phyloP scores from a whole-genome alignment of 2,888 invertebrate genomes.

The Helicoverpa assulta region DNA sequence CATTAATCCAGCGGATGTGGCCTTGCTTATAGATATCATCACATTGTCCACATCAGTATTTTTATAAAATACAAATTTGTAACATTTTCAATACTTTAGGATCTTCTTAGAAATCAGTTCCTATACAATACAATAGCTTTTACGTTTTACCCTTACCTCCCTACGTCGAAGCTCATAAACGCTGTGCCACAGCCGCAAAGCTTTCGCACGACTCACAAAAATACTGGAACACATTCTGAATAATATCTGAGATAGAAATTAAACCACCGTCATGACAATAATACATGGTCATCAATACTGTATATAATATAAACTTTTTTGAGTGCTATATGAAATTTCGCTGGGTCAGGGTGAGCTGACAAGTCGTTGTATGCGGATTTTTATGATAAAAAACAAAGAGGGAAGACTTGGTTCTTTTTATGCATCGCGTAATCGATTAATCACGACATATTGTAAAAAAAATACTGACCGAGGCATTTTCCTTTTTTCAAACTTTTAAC shows the following conservation, averaged over 20 bases:
- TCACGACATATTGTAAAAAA: neutral
- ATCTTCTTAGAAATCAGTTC: conserved; percentile 85
- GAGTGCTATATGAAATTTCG: conserved; percentile 22
- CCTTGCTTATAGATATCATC: conserved; percentile 51
- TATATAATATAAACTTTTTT: conserved; percentile 20
- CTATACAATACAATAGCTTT: conserved; percentile 83
- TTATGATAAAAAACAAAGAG: neutral
- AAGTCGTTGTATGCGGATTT: conserved; percentile 31
- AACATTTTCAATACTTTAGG: conserved; percentile 88
- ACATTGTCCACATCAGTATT: conserved; percentile 65
- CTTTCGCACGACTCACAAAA: conserved; percentile 76
- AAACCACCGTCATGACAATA: conserved; percentile 39
- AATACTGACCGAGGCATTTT: neutral
- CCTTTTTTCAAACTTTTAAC: neutral
- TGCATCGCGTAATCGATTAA: neutral
- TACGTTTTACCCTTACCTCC: conserved; percentile 86
- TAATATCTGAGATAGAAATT: conserved; percentile 83
- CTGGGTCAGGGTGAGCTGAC: conserved; percentile 21
- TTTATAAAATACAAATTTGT: conserved; percentile 88
- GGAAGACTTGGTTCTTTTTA: neutral
- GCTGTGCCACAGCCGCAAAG: conserved; percentile 81
- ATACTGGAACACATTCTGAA: conserved; percentile 80
- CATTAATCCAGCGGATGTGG: conserved; percentile 37
- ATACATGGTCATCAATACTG: conserved; percentile 22
- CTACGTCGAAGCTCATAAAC: conserved; percentile 88